Evolutionary conservation across 1,140 invertebrate species (phyloP), one percentile per base, ranked within the genome.

Genomic region (Eufriesea mexicana): DNA sequence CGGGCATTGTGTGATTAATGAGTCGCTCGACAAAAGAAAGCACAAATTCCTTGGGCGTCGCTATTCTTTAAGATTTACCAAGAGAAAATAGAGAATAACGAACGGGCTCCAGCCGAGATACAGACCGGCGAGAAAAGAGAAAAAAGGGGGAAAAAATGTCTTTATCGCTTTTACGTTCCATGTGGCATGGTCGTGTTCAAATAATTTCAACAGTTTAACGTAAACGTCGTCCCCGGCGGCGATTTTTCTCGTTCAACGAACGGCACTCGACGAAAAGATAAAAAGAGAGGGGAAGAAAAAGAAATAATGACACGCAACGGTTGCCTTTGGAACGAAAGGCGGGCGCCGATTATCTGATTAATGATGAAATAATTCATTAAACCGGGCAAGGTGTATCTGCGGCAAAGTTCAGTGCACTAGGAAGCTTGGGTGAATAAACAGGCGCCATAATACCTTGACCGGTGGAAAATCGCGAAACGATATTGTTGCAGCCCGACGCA

Each of bases 1-100:
- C 84, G 89, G 35, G 85, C 83, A 81, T 84, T 88, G 81, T 89
- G 91, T 93, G 91, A 93, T 92, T 93, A 93, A 92, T 93, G 91
- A 90, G 89, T 89, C 90, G 89, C 85, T 89, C 77, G 83, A 87
- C 78, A 83, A 84, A 85, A 88, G 83, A 88, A 80, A 80, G 83
- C 78, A 84, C 81, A 67, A 86, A 86, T 89, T 86, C 87, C 85
- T 81, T 83, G 76, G 61, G 70, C 80, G 78, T 79, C 67, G 57
- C 87, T 70, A 88, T 86, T 88, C 80, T 73, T 66, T 71, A 66
- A 76, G 77, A 83, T 68, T 88, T 81, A 77, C 75, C 78, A 76
- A 71, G 67, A 73, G 86, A 89, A 88, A 85, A 80, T 83, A 76
- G 67, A 71, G 66, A 76, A 55, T 70, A 82, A 77, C 49, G 54